A percentile compares a stretch with the other conserved stretches of the same genome.
Evolutionary conservation across 1,140 invertebrate genomes (phyloP).

Genomic region (Solenopsis fugax): DNA sequence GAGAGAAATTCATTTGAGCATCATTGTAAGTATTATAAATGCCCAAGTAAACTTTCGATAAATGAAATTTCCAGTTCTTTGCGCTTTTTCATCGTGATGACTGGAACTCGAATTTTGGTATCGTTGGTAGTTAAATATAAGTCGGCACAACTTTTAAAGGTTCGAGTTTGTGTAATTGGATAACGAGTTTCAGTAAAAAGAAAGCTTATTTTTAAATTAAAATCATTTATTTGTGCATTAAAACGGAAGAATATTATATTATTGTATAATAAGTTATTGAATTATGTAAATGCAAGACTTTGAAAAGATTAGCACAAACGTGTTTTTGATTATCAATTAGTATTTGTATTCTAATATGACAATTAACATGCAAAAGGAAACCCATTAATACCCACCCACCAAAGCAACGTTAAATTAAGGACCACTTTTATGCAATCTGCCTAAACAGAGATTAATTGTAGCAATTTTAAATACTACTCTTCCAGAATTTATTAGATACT

Average conservation of each 20-base stretch:
- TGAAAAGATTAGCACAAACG: background rate
- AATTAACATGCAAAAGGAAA: background rate
- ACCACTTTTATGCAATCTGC: background rate
- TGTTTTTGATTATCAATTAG: background rate
- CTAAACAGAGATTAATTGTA: background rate
- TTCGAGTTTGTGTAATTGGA: constrained; percentile 11
- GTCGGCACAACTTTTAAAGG: background rate
- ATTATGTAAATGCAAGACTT: background rate
- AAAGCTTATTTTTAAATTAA: background rate
- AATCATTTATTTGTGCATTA: constrained; percentile 8
- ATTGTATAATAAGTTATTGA: constrained; percentile 3
- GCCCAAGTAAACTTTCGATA: background rate
- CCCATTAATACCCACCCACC: background rate
- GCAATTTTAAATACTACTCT: background rate
- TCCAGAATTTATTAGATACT: background rate
- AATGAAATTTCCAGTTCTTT: background rate
- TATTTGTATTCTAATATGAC: background rate
- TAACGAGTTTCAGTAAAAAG: background rate
- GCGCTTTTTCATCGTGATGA: background rate
- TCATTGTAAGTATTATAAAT: background rate
- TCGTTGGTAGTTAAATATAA: background rate
- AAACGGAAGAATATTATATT: constrained; percentile 11
- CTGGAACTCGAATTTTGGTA: background rate
- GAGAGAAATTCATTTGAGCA: background rate
- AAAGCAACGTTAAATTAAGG: background rate